Percentiles rank a stretch among this genome's conserved stretches.
Evolutionary conservation across 2,797 vertebrate species (phyloP).

Genomic region (Echeneis naucrates): DNA sequence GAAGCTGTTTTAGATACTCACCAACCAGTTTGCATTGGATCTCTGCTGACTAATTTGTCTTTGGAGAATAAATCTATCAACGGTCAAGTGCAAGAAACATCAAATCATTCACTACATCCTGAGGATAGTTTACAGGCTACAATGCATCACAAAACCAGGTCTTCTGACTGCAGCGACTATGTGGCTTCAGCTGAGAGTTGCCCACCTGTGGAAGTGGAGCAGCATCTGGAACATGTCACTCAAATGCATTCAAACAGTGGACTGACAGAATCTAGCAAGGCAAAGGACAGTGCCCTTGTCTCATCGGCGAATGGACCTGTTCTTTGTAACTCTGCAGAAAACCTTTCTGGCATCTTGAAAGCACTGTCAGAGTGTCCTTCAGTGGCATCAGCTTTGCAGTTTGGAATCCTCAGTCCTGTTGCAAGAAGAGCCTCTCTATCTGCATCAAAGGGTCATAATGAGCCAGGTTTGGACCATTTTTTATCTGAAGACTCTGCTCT

Average conservation of each 20-base stretch:
- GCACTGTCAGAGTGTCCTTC: constrained; percentile 60
- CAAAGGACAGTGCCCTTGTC: constrained; percentile 64
- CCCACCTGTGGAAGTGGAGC: constrained; percentile 14
- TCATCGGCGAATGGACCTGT: constrained; percentile 49
- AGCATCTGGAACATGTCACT: background rate
- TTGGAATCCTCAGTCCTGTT: constrained; percentile 62
- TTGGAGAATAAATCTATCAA: constrained; percentile 19
- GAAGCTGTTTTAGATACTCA: constrained; percentile 10
- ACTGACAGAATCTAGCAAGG: constrained; percentile 28
- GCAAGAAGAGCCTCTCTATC: constrained; percentile 47
- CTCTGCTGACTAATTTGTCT: background rate
- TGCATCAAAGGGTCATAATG: constrained; percentile 9
- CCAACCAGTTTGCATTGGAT: background rate
- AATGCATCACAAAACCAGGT: background rate
- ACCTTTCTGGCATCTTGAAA: constrained; percentile 53
- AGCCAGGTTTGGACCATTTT: constrained; percentile 18
- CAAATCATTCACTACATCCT: background rate
- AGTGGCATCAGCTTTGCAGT: constrained; percentile 46
- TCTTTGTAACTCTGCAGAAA: constrained; percentile 33
- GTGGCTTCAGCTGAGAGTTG: constrained; percentile 3
- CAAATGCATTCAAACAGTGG: background rate
- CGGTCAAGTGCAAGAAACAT: constrained; percentile 19
- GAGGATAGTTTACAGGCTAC: constrained; percentile 18
- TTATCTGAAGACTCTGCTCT: constrained; percentile 47
- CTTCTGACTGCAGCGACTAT: constrained; percentile 4